Evolutionary conservation across 2,797 vertebrate genomes (phyloP), one percentile per base, ranked within the genome.

Genomic region (Muscicapa striata): DNA sequence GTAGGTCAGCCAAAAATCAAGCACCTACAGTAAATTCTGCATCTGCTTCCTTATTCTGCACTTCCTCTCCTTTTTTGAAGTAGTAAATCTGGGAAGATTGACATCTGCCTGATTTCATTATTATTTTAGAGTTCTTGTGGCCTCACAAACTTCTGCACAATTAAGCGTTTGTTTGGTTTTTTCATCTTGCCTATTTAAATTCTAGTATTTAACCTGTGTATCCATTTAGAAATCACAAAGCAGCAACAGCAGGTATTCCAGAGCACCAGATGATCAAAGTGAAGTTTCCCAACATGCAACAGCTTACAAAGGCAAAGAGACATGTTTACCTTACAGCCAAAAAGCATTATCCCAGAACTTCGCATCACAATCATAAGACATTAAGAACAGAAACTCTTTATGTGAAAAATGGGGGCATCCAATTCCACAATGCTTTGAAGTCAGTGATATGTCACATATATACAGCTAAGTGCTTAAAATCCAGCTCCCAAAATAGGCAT

Each of bases 141-240:
- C 98, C 98, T 98, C 98, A 36, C 96, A 97, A 97, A 97, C 97
- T 97, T 97, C 97, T 98, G 97, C 95, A 90, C 96, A 97, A 97
- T 97, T 93, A 94, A 95, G 82, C 48, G 68, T 90, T 96, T 94
- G 93, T 96, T 97, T 94, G 57, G 0, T 10, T 81, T 94, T 94
- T 89, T 85, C 76, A 92, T 96, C 96, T 91, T 90, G 95, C 97
- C 97, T 97, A 93, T 95, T 94, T 97, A 97, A 97, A 89, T 95
- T 93, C 90, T 97, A 94, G 51, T 97, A 89, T 97, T 97, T 96
- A 97, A 93, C 96, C 97, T 92, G 69, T 81, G 66, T 96, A 64
- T 96, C 97, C 97, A 96, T 96, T 96, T 98, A 98, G 98, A 98
- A 98, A 98, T 98, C 98, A 98, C 98, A 98, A 98, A 98, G 98